These are phyloP conservation scores for Drosophila paulistorum DNA, from an alignment of 1,140 invertebrate species.

Conservation along the genomic window DNA sequence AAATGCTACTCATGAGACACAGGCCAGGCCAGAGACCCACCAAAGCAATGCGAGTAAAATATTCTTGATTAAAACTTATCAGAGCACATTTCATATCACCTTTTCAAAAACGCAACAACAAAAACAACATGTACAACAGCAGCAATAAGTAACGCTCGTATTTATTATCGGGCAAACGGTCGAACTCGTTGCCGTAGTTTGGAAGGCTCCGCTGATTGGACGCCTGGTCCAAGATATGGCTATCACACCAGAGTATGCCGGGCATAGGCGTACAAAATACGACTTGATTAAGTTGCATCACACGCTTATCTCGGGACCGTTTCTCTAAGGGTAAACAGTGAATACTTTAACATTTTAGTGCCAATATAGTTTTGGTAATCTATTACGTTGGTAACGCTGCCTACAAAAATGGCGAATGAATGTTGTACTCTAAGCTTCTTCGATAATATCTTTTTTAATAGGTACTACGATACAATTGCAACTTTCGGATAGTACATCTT, in stretches of 20 bases:
- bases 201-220: constrained; percentile 64
- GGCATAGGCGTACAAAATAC: constrained; percentile 43
- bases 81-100: constrained; percentile 82
- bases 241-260: constrained; percentile 44
- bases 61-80: constrained; percentile 83
- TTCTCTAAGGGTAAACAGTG: constrained; percentile 62
- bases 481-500: too few species aligned
- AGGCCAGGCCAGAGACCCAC: constrained; percentile 56
- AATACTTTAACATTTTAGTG: constrained; percentile 59
- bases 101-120: constrained; percentile 77
- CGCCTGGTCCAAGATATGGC: constrained; percentile 65
- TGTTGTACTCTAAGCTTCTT: too few species aligned
- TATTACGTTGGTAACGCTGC: constrained; percentile 48
- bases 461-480: too few species aligned
- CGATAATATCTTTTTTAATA: too few species aligned
- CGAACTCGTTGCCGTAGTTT: constrained; percentile 77
- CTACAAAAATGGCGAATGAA: not conserved
- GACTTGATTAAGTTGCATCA: constrained; percentile 78
- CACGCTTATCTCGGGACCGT: constrained; percentile 66
- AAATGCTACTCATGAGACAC: constrained; percentile 72
- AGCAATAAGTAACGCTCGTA: constrained; percentile 62
- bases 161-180: constrained; percentile 73
- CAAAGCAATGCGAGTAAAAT: constrained; percentile 79
- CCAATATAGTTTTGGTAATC: constrained; percentile 45
- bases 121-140: constrained; percentile 13